Base-by-base conservation (phyloP, 2,888 invertebrate genomes). In the Pollenia griseotomentosa region DNA sequence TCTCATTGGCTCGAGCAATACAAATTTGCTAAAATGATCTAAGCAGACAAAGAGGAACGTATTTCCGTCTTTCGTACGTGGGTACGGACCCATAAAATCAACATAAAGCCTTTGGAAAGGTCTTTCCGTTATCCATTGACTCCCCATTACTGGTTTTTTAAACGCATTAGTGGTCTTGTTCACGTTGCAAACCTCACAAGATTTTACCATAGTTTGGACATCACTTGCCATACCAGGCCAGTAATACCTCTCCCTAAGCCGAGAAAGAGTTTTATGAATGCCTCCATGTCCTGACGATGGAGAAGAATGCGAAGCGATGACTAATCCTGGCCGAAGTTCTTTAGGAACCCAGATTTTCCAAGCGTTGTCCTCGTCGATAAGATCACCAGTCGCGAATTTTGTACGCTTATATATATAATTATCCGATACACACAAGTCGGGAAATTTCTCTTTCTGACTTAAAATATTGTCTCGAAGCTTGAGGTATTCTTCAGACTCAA, bases 291-390 rank as follows among this genome's bases (percentile, higher is more conserved):
- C n/a, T n/a, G n/a, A n/a, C n/a, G n/a, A n/a, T n/a, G n/a, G n/a
- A n/a, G n/a, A n/a, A n/a, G n/a, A n/a, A n/a, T n/a, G n/a, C n/a
- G n/a, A n/a, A n/a, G n/a, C n/a, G n/a, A n/a, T n/a, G n/a, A n/a
- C n/a, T n/a, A n/a, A n/a, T n/a, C n/a, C n/a, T n/a, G n/a, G n/a
- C n/a, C n/a, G n/a, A n/a, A n/a, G n/a, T n/a, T n/a, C n/a, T n/a
- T n/a, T n/a, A n/a, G n/a, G n/a, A 14, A 83, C 33, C 78, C 78
- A 83, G 0, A 83, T 19, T 10, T 63, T 78, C 78, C 78, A 83
- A 0, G 10, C 4, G 8, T 19, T 19, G 1, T 78, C 65, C 2
- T 83, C 77, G 0, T 61, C n/a, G 16, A 2, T 1, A 10, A 7
- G 0, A 10, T 57, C 44, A 2, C 59, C 71, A 1, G 16, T 23